Evolutionary conservation across 2,888 invertebrate genomes (phyloP), one percentile per base, ranked within the genome.

Genomic region (Cryptophagus acutangulus): DNA sequence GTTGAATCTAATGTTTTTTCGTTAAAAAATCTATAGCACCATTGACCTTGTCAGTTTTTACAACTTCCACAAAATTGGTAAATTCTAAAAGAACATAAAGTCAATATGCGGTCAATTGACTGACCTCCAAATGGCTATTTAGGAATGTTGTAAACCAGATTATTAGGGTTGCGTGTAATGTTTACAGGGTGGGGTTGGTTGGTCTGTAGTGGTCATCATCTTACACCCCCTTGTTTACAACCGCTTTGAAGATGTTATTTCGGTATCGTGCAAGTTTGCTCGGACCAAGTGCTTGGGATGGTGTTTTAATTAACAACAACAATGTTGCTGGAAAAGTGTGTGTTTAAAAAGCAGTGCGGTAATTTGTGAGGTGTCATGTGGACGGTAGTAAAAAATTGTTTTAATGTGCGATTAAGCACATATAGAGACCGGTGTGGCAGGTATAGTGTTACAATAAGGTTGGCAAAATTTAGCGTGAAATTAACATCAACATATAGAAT

Each of bases 91-190:
- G 9, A 29, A 9, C 30, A 10, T 29, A 9, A 6, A 5, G 53
- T 56, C 58, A 51, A 49, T 50, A 53, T 57, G 61, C 55, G 62
- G 62, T 61, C 61, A 48, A 51, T 48, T 46, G 42, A 46, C 41
- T 48, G 59, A 61, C 63, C 62, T 58, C 57, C 50, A 59, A 57
- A 55, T 42, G 54, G 53, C 54, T 48, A 52, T 61, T 59, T 48
- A 50, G 15, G 52, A 50, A 57, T 51, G 54, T 49, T 58, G 54
- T 54, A 56, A 58, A 51, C 55, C 51, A 55, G 49, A 52, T 57
- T 56, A 57, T 63, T 60, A 58, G 62, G 63, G 66, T 65, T 64
- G 62, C 55, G 58, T 57, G 55, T 59, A 61, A 61, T 61, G 59
- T 60, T 58, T 61, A 49, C 54, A 47, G 51, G 48, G 24, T 48